phyloP scores from a whole-genome alignment of 1,140 invertebrate species.

The Drosophila baimaii region DNA sequence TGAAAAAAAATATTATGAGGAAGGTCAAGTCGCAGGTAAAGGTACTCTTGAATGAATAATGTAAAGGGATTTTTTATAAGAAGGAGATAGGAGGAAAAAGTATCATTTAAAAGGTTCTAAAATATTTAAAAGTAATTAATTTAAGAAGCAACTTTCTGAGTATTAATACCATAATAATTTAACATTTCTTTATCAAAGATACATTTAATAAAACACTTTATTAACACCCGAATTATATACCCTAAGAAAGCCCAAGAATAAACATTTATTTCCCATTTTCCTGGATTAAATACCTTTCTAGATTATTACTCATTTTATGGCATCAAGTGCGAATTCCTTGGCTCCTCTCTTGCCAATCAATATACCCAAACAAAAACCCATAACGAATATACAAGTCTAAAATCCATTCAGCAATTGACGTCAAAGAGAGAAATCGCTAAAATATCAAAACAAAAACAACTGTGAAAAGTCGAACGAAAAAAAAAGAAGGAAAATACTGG shows the following conservation, averaged over 20 bases:
- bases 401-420: conserved; percentile 60
- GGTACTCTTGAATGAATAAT: background rate
- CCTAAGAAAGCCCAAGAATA: background rate
- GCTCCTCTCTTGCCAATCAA: conserved; percentile 5
- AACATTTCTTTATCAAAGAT: background rate
- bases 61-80: background rate
- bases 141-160: background rate
- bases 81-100: background rate
- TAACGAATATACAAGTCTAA: conserved; percentile 12
- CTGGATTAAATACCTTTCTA: background rate
- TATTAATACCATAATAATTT: too few species aligned
- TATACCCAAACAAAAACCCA: conserved; percentile 4
- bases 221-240: background rate
- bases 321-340: background rate
- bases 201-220: too few species aligned
- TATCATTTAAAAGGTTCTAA: background rate
- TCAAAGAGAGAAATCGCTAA: conserved; percentile 57
- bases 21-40: conserved; percentile 19
- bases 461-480: conserved; percentile 9
- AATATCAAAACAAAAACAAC: conserved; percentile 26
- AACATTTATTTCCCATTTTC: background rate
- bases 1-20: conserved; percentile 2
- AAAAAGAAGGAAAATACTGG: conserved; percentile 17
- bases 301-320: conserved; percentile 1
- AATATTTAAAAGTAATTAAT: accelerated